phyloP scores from a whole-genome alignment of 2,797 vertebrate species.

The Onychomys leucogaster region DNA sequence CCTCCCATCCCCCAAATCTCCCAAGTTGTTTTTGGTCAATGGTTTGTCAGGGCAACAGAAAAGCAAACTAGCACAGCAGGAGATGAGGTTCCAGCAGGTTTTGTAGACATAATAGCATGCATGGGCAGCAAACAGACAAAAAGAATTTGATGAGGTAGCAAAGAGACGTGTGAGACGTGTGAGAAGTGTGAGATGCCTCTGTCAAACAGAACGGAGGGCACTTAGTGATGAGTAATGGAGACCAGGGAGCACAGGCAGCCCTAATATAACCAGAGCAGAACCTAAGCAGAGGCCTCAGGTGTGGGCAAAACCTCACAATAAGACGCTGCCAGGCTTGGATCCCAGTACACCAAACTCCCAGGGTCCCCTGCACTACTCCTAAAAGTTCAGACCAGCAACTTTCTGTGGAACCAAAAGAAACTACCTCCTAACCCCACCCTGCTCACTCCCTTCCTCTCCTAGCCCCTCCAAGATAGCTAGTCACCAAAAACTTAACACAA shows the following conservation, averaged over 20 bases:
- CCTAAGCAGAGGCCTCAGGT: neutral
- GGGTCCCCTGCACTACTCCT: neutral
- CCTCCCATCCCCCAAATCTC: neutral
- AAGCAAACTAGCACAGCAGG: neutral
- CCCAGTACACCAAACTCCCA: neutral
- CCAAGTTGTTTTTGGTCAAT: neutral
- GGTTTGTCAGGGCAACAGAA: neutral
- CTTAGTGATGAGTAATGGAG: neutral
- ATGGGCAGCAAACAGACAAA: neutral
- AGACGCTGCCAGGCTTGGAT: neutral
- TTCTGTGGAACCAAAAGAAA: neutral
- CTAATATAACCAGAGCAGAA: neutral
- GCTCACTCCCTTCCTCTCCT: neutral
- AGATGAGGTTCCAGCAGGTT: neutral
- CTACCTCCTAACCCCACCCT: neutral
- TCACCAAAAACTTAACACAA: neutral
- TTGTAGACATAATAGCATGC: neutral
- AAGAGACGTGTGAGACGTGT: neutral
- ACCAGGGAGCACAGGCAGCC: neutral
- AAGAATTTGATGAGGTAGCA: neutral
- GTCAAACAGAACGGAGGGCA: neutral
- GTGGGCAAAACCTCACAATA: neutral
- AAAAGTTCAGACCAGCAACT: neutral
- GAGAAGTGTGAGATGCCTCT: constrained; percentile 20
- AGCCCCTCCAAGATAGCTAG: neutral